These are phyloP conservation scores for Miichthys miiuy DNA, from an alignment of 2,797 vertebrate genomes.

Conservation along the genomic window DNA sequence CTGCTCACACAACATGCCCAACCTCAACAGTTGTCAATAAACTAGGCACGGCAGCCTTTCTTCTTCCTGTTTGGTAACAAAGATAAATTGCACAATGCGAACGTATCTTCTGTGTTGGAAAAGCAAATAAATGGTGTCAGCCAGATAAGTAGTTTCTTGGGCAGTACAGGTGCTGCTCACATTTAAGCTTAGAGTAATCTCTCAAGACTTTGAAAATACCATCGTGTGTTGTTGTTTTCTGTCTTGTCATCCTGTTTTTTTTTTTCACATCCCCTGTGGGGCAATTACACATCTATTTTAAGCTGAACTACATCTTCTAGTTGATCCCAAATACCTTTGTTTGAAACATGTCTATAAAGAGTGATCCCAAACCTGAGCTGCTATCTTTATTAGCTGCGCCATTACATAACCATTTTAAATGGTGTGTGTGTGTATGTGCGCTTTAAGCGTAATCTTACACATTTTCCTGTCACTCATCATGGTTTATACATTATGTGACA, in stretches of 20 bases:
- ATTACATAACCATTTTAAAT: slow-evolving; percentile 43
- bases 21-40: slow-evolving; percentile 51
- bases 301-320: slow-evolving; percentile 15
- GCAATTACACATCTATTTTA: slow-evolving; percentile 34
- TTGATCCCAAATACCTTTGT: slow-evolving; percentile 28
- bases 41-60: slow-evolving; percentile 34
- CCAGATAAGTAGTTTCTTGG: slow-evolving; percentile 8
- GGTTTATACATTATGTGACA: slow-evolving; percentile 48
- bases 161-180: background rate
- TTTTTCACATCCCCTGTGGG: background rate
- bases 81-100: slow-evolving; percentile 43
- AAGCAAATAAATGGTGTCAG: slow-evolving; percentile 29
- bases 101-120: slow-evolving; percentile 1
- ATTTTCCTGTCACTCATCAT: slow-evolving; percentile 34
- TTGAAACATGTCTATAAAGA: slow-evolving; percentile 36
- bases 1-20: slow-evolving; percentile 46
- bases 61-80: slow-evolving; percentile 33
- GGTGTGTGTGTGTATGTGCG: background rate
- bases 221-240: background rate
- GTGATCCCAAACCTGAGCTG: slow-evolving; percentile 32
- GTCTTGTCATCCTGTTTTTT: slow-evolving; percentile 4
- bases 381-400: slow-evolving; percentile 50
- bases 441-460: slow-evolving; percentile 21
- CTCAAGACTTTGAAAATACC: background rate
- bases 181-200: slow-evolving; percentile 15